These are phyloP conservation scores for Palythoa heliodiscus DNA, from an alignment of 92 coral and sea anemone genomes.

Conservation along the genomic window DNA sequence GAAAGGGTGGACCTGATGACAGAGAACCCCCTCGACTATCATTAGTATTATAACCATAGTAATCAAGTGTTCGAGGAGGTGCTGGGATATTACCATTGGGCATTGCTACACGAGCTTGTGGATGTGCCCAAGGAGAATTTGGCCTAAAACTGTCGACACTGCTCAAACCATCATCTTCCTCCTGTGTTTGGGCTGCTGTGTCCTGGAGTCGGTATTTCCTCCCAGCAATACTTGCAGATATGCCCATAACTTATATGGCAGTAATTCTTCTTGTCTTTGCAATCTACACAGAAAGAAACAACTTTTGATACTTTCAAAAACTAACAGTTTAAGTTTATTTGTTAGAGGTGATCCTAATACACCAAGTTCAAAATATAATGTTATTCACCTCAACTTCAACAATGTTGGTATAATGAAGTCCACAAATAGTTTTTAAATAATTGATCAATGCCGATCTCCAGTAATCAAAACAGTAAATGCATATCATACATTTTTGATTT, in stretches of 20 bases:
- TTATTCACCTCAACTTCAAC: too few relatives aligned
- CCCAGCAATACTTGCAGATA: slow-evolving; percentile 72
- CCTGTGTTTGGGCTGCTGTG: slow-evolving; percentile 22
- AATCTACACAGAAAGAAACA: background rate
- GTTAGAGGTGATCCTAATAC: too few relatives aligned
- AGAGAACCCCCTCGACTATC: slow-evolving; percentile 23
- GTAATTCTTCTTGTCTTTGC: background rate
- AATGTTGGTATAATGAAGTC: too few relatives aligned
- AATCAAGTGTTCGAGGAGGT: slow-evolving; percentile 44
- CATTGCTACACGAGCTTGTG: slow-evolving; percentile 65
- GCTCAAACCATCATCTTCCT: slow-evolving; percentile 61
- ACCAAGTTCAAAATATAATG: too few relatives aligned
- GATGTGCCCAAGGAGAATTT: slow-evolving; percentile 77
- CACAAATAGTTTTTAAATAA: too few relatives aligned
- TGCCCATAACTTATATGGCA: slow-evolving; percentile 58
- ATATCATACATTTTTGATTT: too few relatives aligned
- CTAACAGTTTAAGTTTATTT: too few relatives aligned
- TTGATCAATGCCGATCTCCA: too few relatives aligned
- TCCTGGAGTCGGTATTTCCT: slow-evolving; percentile 45
- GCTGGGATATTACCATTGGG: slow-evolving; percentile 28
- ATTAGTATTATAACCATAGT: slow-evolving; percentile 46
- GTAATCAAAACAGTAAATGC: too few relatives aligned
- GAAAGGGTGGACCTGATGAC: slow-evolving; percentile 47
- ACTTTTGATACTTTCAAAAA: background rate
- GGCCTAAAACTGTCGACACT: slow-evolving; percentile 83